Evolutionary conservation across 2,888 invertebrate genomes (phyloP), one percentile per base, ranked within the genome.

Genomic region (Clitarchus hookeri): DNA sequence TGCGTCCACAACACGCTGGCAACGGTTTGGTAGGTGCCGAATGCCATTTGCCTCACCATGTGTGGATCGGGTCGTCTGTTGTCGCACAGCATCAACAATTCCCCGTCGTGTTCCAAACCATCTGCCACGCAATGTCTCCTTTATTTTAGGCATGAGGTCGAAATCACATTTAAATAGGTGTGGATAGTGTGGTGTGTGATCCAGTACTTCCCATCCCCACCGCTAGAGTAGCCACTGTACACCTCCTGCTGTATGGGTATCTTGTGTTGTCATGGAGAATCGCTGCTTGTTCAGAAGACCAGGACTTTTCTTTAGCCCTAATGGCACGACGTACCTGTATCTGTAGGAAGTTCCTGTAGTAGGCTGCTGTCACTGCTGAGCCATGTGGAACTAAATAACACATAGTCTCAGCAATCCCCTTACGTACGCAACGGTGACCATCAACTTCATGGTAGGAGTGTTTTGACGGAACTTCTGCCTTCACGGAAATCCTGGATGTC

Each of bases 1-100:
- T 13, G 16, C 8, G 48, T 48, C 0, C 11, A 48, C 48, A 48
- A 0, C 48, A 48, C 48, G 6, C 48, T 13, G 48, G 12, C 48
- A 48, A 48, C 48, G 16, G 6, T 48, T 11, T 48, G 48, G 48
- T 11, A 48, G 48, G 48, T 8, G 48, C 79, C 79, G 12, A 79
- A 79, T 26, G 6, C 23, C 79, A 79, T 27, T 19, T 19, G 79
- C 79, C 12, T 23, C 13, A 79, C 79, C 4, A 79, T 9, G 6
- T 79, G 79, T 12, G 44, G 26, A 83, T 36, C 27, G 12, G n/a
- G 83, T 44, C n/a, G 26, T 83, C 83, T 83, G 83, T 36, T 36
- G 36, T 36, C 44, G 83, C n/a, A 83, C 83, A 44, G 83, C 83
- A 83, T 83, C 26, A 13, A 19, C 44, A 11, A 83, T 6, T n/a